Evolutionary conservation across 2,113 vertebrate genomes (phyloP).

Genomic region (Phyllostomus hastatus): DNA sequence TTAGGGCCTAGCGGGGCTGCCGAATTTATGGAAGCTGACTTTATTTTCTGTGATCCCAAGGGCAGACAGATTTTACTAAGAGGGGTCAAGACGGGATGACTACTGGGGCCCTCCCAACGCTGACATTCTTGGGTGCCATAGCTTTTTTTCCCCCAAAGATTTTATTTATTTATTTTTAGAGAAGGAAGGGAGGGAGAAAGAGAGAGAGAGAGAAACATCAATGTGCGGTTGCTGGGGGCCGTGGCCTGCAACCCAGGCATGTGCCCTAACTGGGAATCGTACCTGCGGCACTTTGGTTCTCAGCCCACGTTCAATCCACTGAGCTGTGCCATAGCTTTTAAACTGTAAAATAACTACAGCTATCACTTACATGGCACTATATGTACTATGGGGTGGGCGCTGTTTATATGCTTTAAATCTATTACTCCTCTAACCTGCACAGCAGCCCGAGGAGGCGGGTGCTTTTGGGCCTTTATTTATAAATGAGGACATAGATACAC

Average conservation of each 20-base stretch:
- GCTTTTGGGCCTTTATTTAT: not conserved
- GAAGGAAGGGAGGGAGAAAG: no score
- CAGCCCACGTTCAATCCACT: no score
- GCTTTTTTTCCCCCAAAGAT: not conserved
- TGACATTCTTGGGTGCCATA: not conserved
- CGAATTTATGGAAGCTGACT: not conserved
- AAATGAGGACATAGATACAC: not conserved
- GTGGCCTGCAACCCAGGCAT: no score
- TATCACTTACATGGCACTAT: not conserved
- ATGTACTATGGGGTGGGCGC: fast-evolving
- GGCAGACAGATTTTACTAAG: not conserved
- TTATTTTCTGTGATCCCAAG: not conserved
- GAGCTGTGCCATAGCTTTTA: not conserved
- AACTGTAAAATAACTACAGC: not conserved
- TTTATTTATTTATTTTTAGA: no score
- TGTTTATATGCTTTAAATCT: not conserved
- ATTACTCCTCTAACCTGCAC: not conserved
- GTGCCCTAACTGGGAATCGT: no score
- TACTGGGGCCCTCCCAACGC: not conserved
- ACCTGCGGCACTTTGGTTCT: no score
- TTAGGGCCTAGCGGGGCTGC: not conserved
- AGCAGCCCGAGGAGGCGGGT: not conserved
- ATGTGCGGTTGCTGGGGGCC: no score
- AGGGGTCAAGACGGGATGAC: not conserved
- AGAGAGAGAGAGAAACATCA: no score